phyloP scores from a whole-genome alignment of 2,113 vertebrate genomes.

The Todiramphus saurophagus region DNA sequence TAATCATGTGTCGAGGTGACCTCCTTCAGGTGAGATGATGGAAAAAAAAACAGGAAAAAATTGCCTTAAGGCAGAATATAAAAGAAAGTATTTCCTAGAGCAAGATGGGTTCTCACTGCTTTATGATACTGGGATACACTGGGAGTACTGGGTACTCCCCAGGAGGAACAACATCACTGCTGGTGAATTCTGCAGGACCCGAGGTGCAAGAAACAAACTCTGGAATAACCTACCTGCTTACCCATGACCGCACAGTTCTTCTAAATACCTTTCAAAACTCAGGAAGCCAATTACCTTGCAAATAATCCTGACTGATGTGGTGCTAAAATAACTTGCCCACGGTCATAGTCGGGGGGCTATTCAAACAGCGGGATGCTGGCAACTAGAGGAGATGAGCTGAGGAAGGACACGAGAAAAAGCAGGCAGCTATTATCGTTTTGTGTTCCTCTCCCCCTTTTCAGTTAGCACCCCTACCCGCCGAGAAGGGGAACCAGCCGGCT shows the following conservation, averaged over 20 bases:
- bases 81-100: background rate
- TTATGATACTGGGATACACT: background rate
- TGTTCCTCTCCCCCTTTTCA: background rate
- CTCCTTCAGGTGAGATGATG: background rate
- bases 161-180: background rate
- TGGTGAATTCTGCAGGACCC: background rate
- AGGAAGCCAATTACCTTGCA: too few species aligned
- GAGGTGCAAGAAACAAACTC: background rate
- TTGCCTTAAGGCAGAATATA: background rate
- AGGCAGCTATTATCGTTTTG: background rate
- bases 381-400: background rate
- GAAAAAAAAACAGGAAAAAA: background rate
- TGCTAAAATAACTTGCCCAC: background rate
- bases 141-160: background rate
- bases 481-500: background rate
- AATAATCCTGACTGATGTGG: background rate
- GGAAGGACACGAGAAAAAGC: background rate
- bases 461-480: background rate
- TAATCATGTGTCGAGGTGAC: background rate
- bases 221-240: background rate
- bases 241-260: accelerated
- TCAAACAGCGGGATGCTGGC: background rate
- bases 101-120: background rate
- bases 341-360: background rate
- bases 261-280: background rate